Evolutionary conservation across 2,113 vertebrate genomes (phyloP).

Genomic region (Gavialis gangeticus): DNA sequence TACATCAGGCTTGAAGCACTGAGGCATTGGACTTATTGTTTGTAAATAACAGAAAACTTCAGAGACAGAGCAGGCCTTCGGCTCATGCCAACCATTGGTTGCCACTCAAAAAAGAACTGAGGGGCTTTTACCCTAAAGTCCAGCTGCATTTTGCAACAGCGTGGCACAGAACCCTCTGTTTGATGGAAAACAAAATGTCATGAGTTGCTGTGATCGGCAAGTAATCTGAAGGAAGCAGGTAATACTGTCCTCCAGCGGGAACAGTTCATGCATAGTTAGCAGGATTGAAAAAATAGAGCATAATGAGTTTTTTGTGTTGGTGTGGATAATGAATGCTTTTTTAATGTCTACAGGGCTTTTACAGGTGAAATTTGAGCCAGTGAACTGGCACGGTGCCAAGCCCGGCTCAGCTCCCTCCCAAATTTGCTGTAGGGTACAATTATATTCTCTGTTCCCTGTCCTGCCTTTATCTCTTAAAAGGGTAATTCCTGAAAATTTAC

Average conservation of each 20-base stretch:
- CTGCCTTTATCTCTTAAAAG: conserved; percentile 67
- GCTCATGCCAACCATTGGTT: not conserved
- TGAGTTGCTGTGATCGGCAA: not conserved
- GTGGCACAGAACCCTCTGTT: not conserved
- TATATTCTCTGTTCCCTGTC: conserved; percentile 54
- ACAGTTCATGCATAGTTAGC: conserved; percentile 39
- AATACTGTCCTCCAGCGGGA: conserved; percentile 43
- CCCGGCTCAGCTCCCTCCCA: not conserved
- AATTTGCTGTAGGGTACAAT: conserved; percentile 59
- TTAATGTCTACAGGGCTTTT: conserved; percentile 63
- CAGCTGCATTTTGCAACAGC: not conserved
- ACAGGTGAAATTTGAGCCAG: conserved; percentile 66
- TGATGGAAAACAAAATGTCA: not conserved
- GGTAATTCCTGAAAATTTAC: conserved; percentile 60
- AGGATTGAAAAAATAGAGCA: conserved; percentile 53
- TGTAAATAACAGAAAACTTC: not conserved
- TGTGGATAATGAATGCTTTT: conserved; percentile 66
- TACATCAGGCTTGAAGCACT: fast-evolving
- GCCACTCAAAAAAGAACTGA: not conserved
- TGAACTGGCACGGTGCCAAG: conserved; percentile 36
- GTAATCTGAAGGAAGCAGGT: conserved; percentile 28
- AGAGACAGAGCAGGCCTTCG: not conserved
- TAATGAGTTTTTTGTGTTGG: conserved; percentile 68
- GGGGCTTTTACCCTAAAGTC: not conserved
- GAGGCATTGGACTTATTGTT: not conserved